phyloP scores from a whole-genome alignment of 2,797 vertebrate genomes.

The Ciconia nigra region DNA sequence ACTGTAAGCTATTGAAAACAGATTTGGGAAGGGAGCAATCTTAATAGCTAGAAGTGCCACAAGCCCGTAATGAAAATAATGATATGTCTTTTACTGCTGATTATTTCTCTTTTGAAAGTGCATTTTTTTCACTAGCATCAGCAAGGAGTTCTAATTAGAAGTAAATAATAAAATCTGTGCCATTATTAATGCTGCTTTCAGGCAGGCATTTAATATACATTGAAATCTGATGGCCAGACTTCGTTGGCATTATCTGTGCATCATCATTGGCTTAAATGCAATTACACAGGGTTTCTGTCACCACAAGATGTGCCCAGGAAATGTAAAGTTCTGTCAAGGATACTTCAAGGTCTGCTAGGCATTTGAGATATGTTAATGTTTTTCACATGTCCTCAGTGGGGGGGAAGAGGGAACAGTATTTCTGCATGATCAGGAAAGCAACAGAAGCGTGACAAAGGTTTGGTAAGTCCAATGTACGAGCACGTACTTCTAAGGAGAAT shows the following conservation, averaged over 20 bases:
- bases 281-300: background rate
- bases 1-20: background rate
- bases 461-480: background rate
- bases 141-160: background rate
- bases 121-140: background rate
- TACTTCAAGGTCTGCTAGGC: conserved; percentile 34
- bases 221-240: background rate
- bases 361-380: conserved; percentile 34
- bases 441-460: background rate
- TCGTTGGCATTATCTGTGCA: background rate
- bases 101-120: background rate
- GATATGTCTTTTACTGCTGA: background rate
- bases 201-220: background rate
- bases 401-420: background rate
- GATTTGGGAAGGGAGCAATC: background rate
- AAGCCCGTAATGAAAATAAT: background rate
- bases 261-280: background rate
- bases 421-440: background rate
- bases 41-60: background rate
- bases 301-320: background rate
- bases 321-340: conserved; percentile 2
- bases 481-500: background rate
- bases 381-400: background rate
- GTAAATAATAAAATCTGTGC: background rate
- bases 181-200: conserved; percentile 18